phyloP scores from a whole-genome alignment of 2,113 vertebrate species.

The Lucifuga dentata region DNA sequence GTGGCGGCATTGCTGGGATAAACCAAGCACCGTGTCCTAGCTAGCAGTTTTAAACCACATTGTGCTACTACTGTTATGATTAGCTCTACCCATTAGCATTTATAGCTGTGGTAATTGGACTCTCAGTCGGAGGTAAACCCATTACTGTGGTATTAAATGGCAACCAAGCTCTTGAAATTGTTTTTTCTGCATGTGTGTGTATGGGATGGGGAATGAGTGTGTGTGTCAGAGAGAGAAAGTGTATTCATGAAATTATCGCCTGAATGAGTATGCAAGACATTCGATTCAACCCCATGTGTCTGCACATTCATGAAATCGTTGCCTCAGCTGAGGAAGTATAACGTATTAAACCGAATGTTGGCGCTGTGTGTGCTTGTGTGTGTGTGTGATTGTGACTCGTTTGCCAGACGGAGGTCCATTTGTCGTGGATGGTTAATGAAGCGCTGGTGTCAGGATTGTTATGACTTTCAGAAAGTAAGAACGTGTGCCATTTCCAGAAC shows the following conservation, averaged over 20 bases:
- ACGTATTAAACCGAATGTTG: not conserved
- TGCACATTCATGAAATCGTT: slow-evolving; percentile 6
- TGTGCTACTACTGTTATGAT: slow-evolving; percentile 56
- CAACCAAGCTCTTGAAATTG: slow-evolving; percentile 25
- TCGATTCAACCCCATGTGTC: slow-evolving; percentile 10
- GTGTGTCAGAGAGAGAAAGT: not conserved
- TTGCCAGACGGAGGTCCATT: slow-evolving; percentile 50
- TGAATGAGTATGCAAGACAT: slow-evolving; percentile 23
- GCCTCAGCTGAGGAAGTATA: slow-evolving; percentile 20
- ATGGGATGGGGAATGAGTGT: not conserved
- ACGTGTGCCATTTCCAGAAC: slow-evolving; percentile 38
- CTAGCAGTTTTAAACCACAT: slow-evolving; percentile 39
- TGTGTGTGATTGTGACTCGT: slow-evolving; percentile 15
- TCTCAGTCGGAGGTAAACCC: slow-evolving; percentile 67
- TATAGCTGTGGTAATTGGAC: slow-evolving; percentile 73
- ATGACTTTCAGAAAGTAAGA: slow-evolving; percentile 58
- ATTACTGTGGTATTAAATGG: slow-evolving; percentile 63
- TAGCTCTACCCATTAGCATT: slow-evolving; percentile 66
- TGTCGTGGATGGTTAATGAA: slow-evolving; percentile 52
- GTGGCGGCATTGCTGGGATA: not conserved
- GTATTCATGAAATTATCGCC: slow-evolving; percentile 24
- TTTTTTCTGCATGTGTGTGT: slow-evolving; percentile 1
- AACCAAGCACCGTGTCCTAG: slow-evolving; percentile 42
- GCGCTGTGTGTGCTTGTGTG: slow-evolving; percentile 12
- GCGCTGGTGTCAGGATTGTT: slow-evolving; percentile 48